Base-by-base conservation (phyloP, 2,888 invertebrate genomes). In the Apoda limacodes region DNA sequence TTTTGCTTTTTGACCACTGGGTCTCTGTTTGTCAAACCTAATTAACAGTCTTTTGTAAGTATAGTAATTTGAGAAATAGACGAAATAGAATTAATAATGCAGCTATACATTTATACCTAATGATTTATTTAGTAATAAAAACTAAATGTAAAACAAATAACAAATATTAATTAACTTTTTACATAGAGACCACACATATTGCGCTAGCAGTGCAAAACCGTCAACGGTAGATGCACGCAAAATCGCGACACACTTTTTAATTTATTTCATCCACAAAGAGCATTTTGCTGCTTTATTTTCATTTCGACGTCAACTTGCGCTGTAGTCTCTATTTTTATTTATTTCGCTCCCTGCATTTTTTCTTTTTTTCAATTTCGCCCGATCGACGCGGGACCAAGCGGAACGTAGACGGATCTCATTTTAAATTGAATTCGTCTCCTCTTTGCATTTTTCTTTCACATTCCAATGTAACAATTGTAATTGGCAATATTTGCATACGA, bases 291-390 rank as follows among this genome's bases (percentile, higher is more conserved):
- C 71, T 76, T 78, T 74, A 75, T 80, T 78, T 78, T 60, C 75
- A 74, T 76, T 80, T 78, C 80, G 74, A 72, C 80, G 72, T 67
- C 67, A 76, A 78, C 76, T 78, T 78, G 76, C 75, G 69, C 71
- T 72, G 74, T 74, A 75, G 75, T 74, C 59, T 53, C 46, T 59
- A 17, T 55, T 45, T 47, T 48, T 50, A 17, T 59, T 54, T 59
- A 68, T 68, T 65, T 60, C 27, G 37, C n/a, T n/a, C n/a, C n/a
- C n/a, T n/a, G n/a, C n/a, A n/a, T n/a, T n/a, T n/a, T n/a, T 58
- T 52, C 56, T 55, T 52, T 67, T 69, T 78, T 78, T 76, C 70
- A 75, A 72, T 80, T 76, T 72, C 62, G 66, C 55, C 50, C 70
- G 71, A 75, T 76, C 76, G 72, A 68, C 72, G 66, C 64, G 63